phyloP scores from a whole-genome alignment of 2,888 invertebrate genomes.

The Xanthorhoe designata region DNA sequence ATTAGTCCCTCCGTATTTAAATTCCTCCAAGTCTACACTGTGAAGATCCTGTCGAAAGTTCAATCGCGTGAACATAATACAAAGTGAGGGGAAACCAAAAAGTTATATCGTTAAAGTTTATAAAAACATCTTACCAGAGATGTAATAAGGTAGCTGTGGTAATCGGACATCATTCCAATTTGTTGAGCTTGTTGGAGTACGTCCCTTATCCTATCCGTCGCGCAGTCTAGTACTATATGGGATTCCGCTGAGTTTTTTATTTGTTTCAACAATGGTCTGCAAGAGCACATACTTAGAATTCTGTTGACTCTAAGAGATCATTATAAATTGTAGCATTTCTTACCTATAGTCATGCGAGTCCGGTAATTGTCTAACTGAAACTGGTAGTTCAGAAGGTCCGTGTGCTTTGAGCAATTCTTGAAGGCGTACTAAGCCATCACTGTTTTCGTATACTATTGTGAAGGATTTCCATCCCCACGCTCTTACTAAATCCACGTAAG shows the following conservation, averaged over 20 bases:
- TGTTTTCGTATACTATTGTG: conserved; percentile 98
- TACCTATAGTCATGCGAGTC: conserved; percentile 95
- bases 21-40: conserved; percentile 96
- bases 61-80: conserved; percentile 42
- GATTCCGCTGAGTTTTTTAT: conserved; percentile 97
- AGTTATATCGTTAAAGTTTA: conserved; percentile 42
- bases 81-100: conserved; percentile 29
- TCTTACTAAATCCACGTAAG: conserved; percentile 95
- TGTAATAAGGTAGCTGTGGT: conserved; percentile 97
- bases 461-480: conserved; percentile 98
- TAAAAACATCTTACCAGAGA: conserved; percentile 89
- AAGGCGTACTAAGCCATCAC: conserved; percentile 95
- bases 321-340: neutral
- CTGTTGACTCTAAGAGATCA: neutral
- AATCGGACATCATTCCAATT: conserved; percentile 98
- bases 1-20: conserved; percentile 97
- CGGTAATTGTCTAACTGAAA: conserved; percentile 93
- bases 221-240: conserved; percentile 95
- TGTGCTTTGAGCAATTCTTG: conserved; percentile 96
- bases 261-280: conserved; percentile 94
- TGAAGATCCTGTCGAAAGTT: conserved; percentile 90
- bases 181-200: conserved; percentile 97
- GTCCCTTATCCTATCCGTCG: conserved; percentile 93
- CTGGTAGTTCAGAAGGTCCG: conserved; percentile 93
- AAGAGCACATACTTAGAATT: conserved; percentile 43